These are phyloP conservation scores for Caenorhabditis becei DNA, from an alignment of 2,888 invertebrate species.

Conservation along the genomic window DNA sequence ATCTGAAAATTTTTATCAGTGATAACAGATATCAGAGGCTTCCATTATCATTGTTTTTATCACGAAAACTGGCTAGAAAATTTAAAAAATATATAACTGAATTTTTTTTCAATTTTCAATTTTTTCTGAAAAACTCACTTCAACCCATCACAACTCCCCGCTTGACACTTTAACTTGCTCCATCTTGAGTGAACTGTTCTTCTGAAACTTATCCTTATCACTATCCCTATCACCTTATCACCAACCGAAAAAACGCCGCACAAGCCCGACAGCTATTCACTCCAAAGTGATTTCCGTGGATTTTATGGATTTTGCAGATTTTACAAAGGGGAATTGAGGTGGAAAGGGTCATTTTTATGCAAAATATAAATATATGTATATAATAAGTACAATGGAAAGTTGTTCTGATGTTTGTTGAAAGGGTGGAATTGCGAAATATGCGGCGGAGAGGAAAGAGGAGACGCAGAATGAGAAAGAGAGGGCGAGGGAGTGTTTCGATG, in stretches of 20 bases:
- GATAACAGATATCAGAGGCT: no score
- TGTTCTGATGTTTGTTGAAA: not conserved
- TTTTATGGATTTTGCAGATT: slow-evolving; percentile 24
- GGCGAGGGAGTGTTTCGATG: not conserved
- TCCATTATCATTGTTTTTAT: no score
- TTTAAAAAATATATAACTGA: no score
- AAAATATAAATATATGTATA: not conserved
- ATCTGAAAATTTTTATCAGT: slow-evolving; percentile 20
- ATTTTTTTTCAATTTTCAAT: not conserved
- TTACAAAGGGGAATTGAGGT: not conserved
- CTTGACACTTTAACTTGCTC: slow-evolving; percentile 40
- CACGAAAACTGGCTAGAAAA: no score
- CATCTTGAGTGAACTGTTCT: slow-evolving; percentile 37
- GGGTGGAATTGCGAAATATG: not conserved
- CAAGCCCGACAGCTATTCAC: slow-evolving; percentile 61
- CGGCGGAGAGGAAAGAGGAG: not conserved
- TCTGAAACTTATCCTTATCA: slow-evolving; percentile 1
- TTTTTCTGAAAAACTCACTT: slow-evolving; percentile 5
- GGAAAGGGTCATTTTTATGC: not conserved
- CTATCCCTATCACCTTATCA: not conserved
- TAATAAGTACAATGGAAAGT: not conserved
- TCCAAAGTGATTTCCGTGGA: slow-evolving; percentile 61
- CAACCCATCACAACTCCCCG: slow-evolving; percentile 17
- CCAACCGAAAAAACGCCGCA: slow-evolving; percentile 56
- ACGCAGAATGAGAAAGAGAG: not conserved